Percentiles rank a stretch among this genome's conserved stretches.
Evolutionary conservation across 2,797 vertebrate genomes (phyloP).

Genomic region (Danio aesculapii): DNA sequence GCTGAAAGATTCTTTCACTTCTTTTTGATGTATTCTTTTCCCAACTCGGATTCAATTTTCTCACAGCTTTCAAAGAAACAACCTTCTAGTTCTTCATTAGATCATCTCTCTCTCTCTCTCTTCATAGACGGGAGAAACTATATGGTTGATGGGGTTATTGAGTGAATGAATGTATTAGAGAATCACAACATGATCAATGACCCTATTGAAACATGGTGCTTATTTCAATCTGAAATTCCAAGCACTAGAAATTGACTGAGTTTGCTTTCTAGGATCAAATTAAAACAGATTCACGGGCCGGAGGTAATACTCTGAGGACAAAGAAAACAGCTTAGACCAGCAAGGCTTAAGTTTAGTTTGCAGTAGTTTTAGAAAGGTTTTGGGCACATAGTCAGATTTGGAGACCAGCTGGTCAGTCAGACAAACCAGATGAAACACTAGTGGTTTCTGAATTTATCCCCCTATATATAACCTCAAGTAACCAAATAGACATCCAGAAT

Average conservation of each 20-base stretch:
- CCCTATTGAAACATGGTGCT: neutral
- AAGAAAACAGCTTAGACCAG: neutral
- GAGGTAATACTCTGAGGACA: neutral
- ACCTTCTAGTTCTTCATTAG: neutral
- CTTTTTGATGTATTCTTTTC: constrained; percentile 6
- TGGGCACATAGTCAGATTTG: no score
- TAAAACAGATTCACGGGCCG: neutral
- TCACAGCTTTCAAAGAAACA: constrained; percentile 19
- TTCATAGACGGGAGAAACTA: constrained; percentile 6
- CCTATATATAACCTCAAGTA: no score
- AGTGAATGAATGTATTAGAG: neutral
- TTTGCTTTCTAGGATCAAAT: neutral
- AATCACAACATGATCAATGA: constrained; percentile 25
- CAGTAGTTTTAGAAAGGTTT: neutral
- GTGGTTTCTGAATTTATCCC: no score
- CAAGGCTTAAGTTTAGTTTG: neutral
- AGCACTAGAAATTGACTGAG: neutral
- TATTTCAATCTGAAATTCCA: constrained; percentile 1
- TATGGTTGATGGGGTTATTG: constrained; percentile 23
- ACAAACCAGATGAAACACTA: no score
- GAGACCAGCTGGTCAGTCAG: no score
- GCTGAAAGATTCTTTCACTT: neutral
- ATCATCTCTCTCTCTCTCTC: constrained; percentile 1
- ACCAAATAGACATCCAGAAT: no score
- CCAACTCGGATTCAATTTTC: neutral